phyloP scores from a whole-genome alignment of 2,888 invertebrate species.

The Drosophila macrothrix region DNA sequence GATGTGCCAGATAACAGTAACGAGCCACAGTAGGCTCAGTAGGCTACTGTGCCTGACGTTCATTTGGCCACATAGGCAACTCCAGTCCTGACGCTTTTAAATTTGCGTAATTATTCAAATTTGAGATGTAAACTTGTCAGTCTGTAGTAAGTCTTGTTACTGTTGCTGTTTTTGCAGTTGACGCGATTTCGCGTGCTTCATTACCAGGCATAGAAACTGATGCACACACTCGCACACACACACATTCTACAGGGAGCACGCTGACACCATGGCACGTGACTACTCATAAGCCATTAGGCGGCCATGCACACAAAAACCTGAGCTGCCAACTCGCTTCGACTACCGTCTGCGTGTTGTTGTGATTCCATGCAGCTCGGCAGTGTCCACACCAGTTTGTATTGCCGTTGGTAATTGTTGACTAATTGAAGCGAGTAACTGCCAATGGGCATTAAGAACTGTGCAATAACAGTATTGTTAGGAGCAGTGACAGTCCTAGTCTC shows the following conservation, averaged over 20 bases:
- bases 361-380: slow-evolving; percentile 38
- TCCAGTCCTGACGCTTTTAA: slow-evolving; percentile 45
- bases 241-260: slow-evolving; percentile 26
- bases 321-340: slow-evolving; percentile 28
- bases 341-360: slow-evolving; percentile 19
- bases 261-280: slow-evolving; percentile 70
- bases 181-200: slow-evolving; percentile 51
- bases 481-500: slow-evolving; percentile 6
- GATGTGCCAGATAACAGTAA: slow-evolving; percentile 29
- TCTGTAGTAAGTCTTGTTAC: slow-evolving; percentile 13
- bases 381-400: slow-evolving; percentile 58
- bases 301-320: slow-evolving; percentile 39
- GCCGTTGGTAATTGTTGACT: slow-evolving; percentile 76
- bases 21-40: slow-evolving; percentile 20
- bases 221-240: neutral
- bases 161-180: slow-evolving; percentile 18
- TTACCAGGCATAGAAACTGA: slow-evolving; percentile 39
- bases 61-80: slow-evolving; percentile 41
- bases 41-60: slow-evolving; percentile 28
- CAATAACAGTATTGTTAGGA: slow-evolving; percentile 4
- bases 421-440: slow-evolving; percentile 65
- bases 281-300: slow-evolving; percentile 79
- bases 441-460: slow-evolving; percentile 27
- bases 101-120: slow-evolving; percentile 73
- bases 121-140: slow-evolving; percentile 52